Evolutionary conservation across 2,797 vertebrate genomes (phyloP), one percentile per base, ranked within the genome.

Genomic region (Poecilia picta): DNA sequence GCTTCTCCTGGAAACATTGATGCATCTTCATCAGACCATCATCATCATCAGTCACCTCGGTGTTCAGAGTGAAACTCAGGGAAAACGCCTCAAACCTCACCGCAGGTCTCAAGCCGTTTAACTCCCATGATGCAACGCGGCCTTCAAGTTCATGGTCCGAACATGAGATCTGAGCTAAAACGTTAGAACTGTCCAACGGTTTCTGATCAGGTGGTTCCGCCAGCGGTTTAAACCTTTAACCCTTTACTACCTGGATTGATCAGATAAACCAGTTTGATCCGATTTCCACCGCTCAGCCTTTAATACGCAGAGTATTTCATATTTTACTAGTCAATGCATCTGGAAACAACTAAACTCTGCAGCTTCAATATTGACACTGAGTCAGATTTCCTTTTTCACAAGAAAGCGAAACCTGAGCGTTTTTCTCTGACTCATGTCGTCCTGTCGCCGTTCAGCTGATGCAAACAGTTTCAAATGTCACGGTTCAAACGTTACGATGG

Each of bases 381-480:
- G 49, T 51, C 53, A 68, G 20, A 20, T 43, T 59, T 45, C 8
- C 39, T 7, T 20, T 68, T 53, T 15, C 0, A 57, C 16, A 13
- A 55, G 51, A 72, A 71, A 72, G 8, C 16, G 51, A 36, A 46
- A 47, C 51, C 20, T 28, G 11, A 39, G 59, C 31, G 39, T 51
- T 76, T 13, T 13, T 49, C 31, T 41, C 20, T 39, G 33, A 41
- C 33, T 53, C 20, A 53, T 39, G 28, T 68, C 7, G 41, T 8
- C 64, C 8, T 23, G 8, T 23, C 46, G 1, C 13, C 20, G 25
- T 53, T 53, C 46, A 36, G 49, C 72, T 53, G 49, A 39, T 20
- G 49, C 72, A 73, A 25, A 8, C 41, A 8, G 23, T 23, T 72
- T 33, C 1, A 78, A 72, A 78, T 57, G 68, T 78, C 76, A 78